Base-by-base conservation (phyloP, 2,113 vertebrate genomes). In the Lanius ludovicianus region DNA sequence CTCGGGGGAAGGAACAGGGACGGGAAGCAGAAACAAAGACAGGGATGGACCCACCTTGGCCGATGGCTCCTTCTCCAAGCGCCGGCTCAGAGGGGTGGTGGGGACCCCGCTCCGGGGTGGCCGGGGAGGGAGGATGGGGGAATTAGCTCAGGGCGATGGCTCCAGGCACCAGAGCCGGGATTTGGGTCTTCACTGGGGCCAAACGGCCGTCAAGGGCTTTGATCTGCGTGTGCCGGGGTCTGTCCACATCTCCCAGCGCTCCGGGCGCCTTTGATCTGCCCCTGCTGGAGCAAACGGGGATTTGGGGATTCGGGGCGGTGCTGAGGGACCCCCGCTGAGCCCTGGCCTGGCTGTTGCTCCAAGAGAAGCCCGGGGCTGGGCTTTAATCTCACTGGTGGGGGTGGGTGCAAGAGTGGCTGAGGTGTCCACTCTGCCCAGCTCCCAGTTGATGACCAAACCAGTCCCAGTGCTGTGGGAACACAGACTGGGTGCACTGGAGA, bases 101-200 rank as follows among this genome's bases (percentile, higher is more conserved):
- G 35, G 60, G 49, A 87, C 68, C 37, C n/a, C 0, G 0, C n/a
- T 71, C 28, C 0, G 2, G 52, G 23, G 2, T 6, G 5, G 4
- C 14, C 2, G 7, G 28, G 60, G 24, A 30, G 42, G 63, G 49
- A 85, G 33, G 41, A 24, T 3, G 46, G 44, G 42, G 59, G 37
- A 75, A 52, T 82, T 42, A 1, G 5, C 24, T 56, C 28, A 6
- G 41, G 64, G 31, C 23, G 73, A 47, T 11, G 63, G 33, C 41
- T 52, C 6, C 13, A 3, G 30, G 31, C 42, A 9, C 23, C 16
- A 6, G 41, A 74, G 63, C 35, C 4, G 8, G 39, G 44, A 21
- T 91, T 71, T 46, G 68, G 25, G 39, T 50, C 87, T 47, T 88
- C 42, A 1, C 60, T 2, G 3, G 1, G 44, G 42, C 86, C 84